These are phyloP conservation scores for Elephantulus edwardii DNA, from an alignment of 2,113 vertebrate species.

Conservation along the genomic window DNA sequence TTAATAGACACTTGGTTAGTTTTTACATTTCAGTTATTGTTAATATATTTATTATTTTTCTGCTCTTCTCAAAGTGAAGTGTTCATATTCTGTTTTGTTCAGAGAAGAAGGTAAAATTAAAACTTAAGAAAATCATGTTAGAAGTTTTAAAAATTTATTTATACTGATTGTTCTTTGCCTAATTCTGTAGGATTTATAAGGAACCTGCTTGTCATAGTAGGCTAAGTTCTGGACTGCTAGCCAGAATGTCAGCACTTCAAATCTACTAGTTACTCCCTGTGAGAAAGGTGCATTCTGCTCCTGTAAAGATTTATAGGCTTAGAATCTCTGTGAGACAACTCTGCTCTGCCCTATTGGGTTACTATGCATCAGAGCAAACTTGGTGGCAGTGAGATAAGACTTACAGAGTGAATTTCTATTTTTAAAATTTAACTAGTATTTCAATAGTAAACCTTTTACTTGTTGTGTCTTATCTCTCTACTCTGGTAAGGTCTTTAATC, in stretches of 20 bases:
- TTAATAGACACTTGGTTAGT: background rate
- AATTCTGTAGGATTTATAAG: conserved; percentile 2
- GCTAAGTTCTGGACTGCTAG: too few relatives aligned
- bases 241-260: too few relatives aligned
- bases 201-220: too few relatives aligned
- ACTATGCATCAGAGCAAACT: too few relatives aligned
- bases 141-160: background rate
- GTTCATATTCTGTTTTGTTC: background rate
- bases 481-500: background rate
- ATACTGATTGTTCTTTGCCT: background rate
- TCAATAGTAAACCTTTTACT: background rate
- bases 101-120: background rate
- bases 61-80: background rate
- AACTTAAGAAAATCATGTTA: background rate
- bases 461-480: background rate
- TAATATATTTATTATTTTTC: background rate
- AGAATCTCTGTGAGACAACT: too few relatives aligned
- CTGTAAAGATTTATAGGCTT: too few relatives aligned
- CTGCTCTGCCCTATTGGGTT: too few relatives aligned
- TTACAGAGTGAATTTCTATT: background rate
- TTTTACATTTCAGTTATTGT: background rate
- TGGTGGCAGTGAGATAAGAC: too few relatives aligned
- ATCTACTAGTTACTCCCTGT: too few relatives aligned
- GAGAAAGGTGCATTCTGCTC: too few relatives aligned
- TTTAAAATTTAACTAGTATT: background rate